Base-by-base conservation (phyloP, 2,797 vertebrate genomes). In the Psittacula echo region DNA sequence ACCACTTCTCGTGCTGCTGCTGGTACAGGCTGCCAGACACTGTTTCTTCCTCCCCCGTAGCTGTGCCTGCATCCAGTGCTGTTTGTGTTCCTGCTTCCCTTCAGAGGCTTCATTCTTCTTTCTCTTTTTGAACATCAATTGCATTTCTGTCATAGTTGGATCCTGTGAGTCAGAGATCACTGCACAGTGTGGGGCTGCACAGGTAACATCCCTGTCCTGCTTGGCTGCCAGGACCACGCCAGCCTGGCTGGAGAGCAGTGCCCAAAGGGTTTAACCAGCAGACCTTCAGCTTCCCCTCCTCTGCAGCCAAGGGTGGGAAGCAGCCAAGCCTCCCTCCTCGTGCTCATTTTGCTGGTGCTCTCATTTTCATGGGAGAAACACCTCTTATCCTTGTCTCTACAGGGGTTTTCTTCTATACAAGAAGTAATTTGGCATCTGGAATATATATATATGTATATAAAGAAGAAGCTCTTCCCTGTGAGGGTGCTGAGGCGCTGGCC, bases 61-160 rank as follows among this genome's bases (percentile, higher is more conserved):
- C 76, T 94, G 65, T 61, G 72, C 80, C 91, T 92, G 82, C 79
- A 81, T 51, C 73, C 68, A 27, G 58, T 80, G 78, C 89, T 85
- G 8, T 42, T 86, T 56, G 32, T 77, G 68, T 47, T 89, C 61
- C 82, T 68, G 32, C 94, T 87, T 78, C 64, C 51, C 79, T 83
- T 80, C 50, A 23, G 64, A 79, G 76, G 29, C 24, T 50, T 50
- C 24, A 11, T 7, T 60, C 7, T 48, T 10, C 37, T 42, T 42
- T 14, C 54, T 42, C 44, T 56, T 66, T 58, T 71, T 76, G 30
- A 41, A 10, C 15, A 5, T 44, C 54, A 37, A 22, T 37, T 89
- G 47, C 47, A 26, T 79, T 94, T 82, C 44, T 72, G 4, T 68
- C 10, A 1, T 20, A 5, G 54, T 72, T 85, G 73, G 41, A 51